A percentile compares a stretch with the other conserved stretches of the same genome.
These are phyloP conservation scores for Cataglyphis livida DNA, from an alignment of 2,888 invertebrate species.

Conservation along the genomic window DNA sequence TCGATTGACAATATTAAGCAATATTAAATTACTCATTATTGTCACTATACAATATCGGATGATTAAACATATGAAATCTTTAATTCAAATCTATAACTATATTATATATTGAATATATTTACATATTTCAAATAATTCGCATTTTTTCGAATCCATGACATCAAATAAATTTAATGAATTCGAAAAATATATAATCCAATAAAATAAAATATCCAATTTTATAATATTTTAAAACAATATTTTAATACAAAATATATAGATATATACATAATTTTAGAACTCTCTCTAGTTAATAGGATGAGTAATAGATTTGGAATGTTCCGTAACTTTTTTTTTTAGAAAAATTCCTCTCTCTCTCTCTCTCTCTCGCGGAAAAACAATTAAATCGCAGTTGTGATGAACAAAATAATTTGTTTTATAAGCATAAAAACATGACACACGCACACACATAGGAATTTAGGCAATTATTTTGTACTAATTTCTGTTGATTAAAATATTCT, in stretches of 20 bases:
- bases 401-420: neutral
- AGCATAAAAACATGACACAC: constrained; percentile 7
- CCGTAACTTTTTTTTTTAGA: neutral
- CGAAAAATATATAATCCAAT: neutral
- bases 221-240: neutral
- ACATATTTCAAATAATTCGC: neutral
- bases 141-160: neutral
- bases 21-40: neutral
- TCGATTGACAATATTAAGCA: neutral
- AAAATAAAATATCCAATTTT: neutral
- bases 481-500: too few relatives aligned
- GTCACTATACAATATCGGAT: neutral
- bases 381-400: neutral
- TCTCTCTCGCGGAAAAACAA: neutral
- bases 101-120: neutral
- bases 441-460: neutral
- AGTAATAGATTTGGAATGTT: neutral
- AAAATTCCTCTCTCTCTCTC: neutral
- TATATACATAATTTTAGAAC: neutral
- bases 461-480: too few relatives aligned
- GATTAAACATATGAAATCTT: neutral
- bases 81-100: neutral
- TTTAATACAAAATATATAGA: neutral
- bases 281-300: neutral
- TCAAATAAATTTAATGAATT: neutral